Percentiles rank a stretch among this genome's conserved stretches.
Evolutionary conservation across 2,113 vertebrate genomes (phyloP).

Genomic region (Malurus elegans): DNA sequence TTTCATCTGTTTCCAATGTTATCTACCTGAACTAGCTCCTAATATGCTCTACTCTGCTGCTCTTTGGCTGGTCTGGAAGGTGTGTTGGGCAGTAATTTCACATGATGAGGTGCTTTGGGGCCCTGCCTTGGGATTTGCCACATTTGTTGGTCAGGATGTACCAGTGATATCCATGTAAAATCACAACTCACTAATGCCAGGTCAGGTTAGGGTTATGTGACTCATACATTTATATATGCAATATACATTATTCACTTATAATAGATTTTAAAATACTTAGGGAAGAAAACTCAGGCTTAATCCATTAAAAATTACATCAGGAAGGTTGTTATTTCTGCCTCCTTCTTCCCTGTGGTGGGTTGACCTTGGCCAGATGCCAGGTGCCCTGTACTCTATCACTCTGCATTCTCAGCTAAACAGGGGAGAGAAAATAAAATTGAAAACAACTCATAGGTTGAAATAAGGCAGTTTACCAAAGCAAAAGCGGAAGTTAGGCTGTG

Average conservation of each 20-base stretch:
- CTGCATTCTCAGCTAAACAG: background rate
- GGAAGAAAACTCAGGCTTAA: background rate
- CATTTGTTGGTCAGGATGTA: background rate
- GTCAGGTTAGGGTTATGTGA: background rate
- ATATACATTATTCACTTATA: background rate
- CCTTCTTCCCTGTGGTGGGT: background rate
- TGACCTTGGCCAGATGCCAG: background rate
- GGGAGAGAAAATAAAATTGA: background rate
- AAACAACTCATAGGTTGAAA: rapidly evolving
- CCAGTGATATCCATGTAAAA: background rate
- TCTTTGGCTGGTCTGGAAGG: background rate
- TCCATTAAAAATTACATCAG: background rate
- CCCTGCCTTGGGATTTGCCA: background rate
- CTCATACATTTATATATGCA: background rate
- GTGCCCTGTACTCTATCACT: background rate
- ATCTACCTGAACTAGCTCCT: background rate
- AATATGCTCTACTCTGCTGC: rapidly evolving
- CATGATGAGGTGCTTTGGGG: background rate
- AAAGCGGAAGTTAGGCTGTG: background rate
- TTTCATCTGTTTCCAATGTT: background rate
- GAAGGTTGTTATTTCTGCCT: background rate
- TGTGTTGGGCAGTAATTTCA: background rate
- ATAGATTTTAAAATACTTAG: background rate
- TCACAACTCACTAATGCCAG: background rate
- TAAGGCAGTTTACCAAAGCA: background rate